Percentiles rank a stretch among this genome's conserved stretches.
These are phyloP conservation scores for Microcebus griseorufus DNA, from an alignment of 2,113 vertebrate species.

Conservation along the genomic window DNA sequence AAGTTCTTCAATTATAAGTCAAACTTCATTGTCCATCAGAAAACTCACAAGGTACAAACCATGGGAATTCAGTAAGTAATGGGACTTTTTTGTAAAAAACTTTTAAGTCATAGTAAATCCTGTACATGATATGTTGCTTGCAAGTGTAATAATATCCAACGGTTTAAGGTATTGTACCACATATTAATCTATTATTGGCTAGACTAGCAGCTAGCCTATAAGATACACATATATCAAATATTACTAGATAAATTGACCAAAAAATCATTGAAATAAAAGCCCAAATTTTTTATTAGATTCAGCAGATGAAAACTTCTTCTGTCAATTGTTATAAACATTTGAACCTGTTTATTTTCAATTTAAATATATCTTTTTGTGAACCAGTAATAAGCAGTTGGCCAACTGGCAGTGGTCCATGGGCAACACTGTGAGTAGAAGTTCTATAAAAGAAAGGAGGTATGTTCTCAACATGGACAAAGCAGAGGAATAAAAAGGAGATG, in stretches of 20 bases:
- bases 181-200: neutral
- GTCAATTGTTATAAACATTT: slow-evolving; percentile 19
- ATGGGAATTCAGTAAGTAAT: slow-evolving; percentile 50
- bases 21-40: slow-evolving; percentile 80
- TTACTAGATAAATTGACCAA: neutral
- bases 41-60: slow-evolving; percentile 77
- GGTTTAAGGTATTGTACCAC: neutral
- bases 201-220: neutral
- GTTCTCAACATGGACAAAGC: too few relatives aligned
- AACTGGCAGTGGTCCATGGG: neutral
- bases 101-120: slow-evolving; percentile 41
- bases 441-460: slow-evolving; percentile 55
- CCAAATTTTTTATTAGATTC: neutral
- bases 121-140: slow-evolving; percentile 17
- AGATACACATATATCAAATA: neutral
- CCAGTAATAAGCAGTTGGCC: slow-evolving; percentile 1
- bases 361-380: neutral
- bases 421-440: slow-evolving; percentile 7
- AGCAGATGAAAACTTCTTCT: neutral
- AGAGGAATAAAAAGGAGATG: neutral
- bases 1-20: slow-evolving; percentile 83
- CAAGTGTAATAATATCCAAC: slow-evolving; percentile 5
- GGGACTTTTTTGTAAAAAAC: neutral
- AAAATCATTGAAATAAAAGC: neutral
- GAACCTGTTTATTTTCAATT: slow-evolving; percentile 29